Base-by-base conservation (phyloP, 2,113 vertebrate genomes). In the Daubentonia madagascariensis region DNA sequence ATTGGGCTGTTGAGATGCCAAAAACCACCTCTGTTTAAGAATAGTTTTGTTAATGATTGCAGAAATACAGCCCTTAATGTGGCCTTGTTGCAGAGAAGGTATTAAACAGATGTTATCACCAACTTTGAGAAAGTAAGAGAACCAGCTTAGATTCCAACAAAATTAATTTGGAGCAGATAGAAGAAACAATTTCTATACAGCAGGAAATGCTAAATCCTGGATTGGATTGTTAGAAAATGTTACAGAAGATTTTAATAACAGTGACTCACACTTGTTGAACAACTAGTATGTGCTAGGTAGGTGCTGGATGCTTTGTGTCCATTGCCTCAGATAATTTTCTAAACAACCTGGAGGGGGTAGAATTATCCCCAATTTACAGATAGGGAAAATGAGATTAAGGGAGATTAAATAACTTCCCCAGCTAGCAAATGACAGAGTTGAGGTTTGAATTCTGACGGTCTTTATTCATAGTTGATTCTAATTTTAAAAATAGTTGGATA, bases 81-180 rank as follows among this genome's bases (percentile, higher is more conserved):
- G 93, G 63, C 43, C 84, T 97, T 32, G 28, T 81, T 96, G 65
- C 35, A 89, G 22, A 40, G 50, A 80, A 93, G 45, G 50, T 89
- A 75, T 61, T 81, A 95, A 84, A 81, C 76, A 88, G 83, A 89
- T 75, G 83, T 85, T 85, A 52, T 67, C 50, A 22, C 50, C 22
- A 81, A 75, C 52, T 80, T 88, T 57, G 63, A 92, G 59, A 94
- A 95, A 94, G 87, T 76, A 48, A 98, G 68, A 89, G 40, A 84
- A 85, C 22, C 16, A 68, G 10, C 35, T 76, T 63, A 32, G 8
- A 79, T 75, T 67, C 48, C 35, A 84, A 63, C 32, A 89, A 81
- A 93, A 79, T 61, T 72, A 65, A 78, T 91, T 40, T 67, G 28
- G 79, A 43, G 13, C 61, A 63, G 59, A 81, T 50, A 65, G 73